These are phyloP conservation scores for Cranoglanis bouderius DNA, from an alignment of 2,113 vertebrate species.

Conservation along the genomic window DNA sequence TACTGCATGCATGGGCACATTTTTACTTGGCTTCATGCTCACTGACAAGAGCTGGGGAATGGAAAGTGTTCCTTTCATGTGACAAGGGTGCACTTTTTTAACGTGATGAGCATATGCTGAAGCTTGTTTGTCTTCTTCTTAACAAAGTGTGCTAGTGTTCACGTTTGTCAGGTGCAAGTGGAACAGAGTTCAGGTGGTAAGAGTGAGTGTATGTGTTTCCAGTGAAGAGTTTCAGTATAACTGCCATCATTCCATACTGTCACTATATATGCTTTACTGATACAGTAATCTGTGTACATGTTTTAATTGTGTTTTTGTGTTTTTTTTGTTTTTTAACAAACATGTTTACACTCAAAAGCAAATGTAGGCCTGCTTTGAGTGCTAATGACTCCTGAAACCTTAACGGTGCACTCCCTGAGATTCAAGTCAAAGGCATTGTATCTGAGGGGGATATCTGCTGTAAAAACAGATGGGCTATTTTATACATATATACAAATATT, in stretches of 20 bases:
- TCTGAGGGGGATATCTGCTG: constrained; percentile 53
- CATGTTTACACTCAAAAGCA: constrained; percentile 58
- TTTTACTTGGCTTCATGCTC: background rate
- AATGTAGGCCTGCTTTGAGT: constrained; percentile 53
- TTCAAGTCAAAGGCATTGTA: constrained; percentile 35
- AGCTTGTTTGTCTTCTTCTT: constrained; percentile 22
- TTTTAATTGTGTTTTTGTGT: constrained; percentile 56
- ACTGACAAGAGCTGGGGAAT: constrained; percentile 19
- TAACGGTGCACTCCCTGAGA: constrained; percentile 42
- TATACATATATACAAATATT: constrained; percentile 18
- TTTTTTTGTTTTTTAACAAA: constrained; percentile 49
- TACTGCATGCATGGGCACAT: background rate
- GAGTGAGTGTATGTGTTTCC: background rate
- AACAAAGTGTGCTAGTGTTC: constrained; percentile 29
- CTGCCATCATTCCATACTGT: constrained; percentile 61
- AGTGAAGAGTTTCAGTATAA: constrained; percentile 26
- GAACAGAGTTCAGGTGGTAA: background rate
- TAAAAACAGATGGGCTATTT: constrained; percentile 44
- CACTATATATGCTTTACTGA: constrained; percentile 56
- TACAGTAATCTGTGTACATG: constrained; percentile 47
- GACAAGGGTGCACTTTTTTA: constrained; percentile 37
- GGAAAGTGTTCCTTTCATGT: constrained; percentile 33
- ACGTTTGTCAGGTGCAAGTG: constrained; percentile 32
- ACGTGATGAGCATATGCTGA: constrained; percentile 25
- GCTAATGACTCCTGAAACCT: constrained; percentile 35